Evolutionary conservation across 1,140 invertebrate genomes (phyloP).

Genomic region (Campoletis sonorensis): DNA sequence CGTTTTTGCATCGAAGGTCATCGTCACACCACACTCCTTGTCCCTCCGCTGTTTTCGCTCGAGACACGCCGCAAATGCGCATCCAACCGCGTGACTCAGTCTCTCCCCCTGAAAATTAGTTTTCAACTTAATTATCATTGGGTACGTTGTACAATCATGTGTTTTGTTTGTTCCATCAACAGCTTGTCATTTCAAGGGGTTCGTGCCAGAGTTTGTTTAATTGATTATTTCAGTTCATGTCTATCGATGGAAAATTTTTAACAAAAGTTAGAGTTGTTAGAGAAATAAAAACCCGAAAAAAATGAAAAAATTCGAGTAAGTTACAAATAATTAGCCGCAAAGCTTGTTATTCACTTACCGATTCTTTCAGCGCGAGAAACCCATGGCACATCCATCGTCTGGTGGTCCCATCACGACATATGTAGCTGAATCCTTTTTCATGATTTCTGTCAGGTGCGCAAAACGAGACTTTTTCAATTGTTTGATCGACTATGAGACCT

Average conservation of each 20-base stretch:
- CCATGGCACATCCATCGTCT: slow-evolving; percentile 99
- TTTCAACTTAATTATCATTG: neutral
- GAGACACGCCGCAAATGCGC: slow-evolving; percentile 98
- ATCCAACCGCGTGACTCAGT: slow-evolving; percentile 98
- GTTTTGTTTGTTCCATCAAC: too few relatives aligned
- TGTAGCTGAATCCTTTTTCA: slow-evolving; percentile 97
- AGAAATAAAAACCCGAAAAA: too few relatives aligned
- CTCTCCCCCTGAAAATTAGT: slow-evolving; percentile 87
- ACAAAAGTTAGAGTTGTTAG: too few relatives aligned
- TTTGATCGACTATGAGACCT: slow-evolving; percentile 99
- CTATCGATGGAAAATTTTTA: too few relatives aligned
- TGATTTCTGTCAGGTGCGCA: slow-evolving; percentile 99
- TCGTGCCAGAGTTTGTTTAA: too few relatives aligned
- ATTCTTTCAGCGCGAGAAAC: slow-evolving; percentile 96
- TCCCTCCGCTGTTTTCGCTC: slow-evolving; percentile 98
- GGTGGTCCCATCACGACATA: slow-evolving; percentile 90
- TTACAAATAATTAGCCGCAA: too few relatives aligned
- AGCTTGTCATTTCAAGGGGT: too few relatives aligned
- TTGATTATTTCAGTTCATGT: too few relatives aligned
- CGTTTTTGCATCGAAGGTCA: slow-evolving; percentile 95
- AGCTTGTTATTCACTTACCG: slow-evolving; percentile 77
- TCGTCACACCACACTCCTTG: slow-evolving; percentile 95
- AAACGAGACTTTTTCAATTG: slow-evolving; percentile 99
- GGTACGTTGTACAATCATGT: too few relatives aligned
- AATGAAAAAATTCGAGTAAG: too few relatives aligned